Percentiles rank a stretch among this genome's conserved stretches.
These are phyloP conservation scores for Eupithecia tripunctaria DNA, from an alignment of 2,888 invertebrate genomes.

Conservation along the genomic window DNA sequence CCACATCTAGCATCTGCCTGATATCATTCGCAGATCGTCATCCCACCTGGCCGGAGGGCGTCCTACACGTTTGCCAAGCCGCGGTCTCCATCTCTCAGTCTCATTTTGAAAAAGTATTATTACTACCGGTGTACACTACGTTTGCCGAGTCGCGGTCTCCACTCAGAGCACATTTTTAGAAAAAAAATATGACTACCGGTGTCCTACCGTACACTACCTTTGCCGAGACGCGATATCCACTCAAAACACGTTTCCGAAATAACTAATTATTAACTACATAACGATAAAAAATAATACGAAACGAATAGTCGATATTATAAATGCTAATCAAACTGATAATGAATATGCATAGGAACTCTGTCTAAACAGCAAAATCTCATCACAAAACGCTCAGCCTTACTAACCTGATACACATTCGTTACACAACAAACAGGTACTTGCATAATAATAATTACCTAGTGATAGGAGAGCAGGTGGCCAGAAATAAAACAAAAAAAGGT, in stretches of 20 bases:
- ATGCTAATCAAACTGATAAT: background rate
- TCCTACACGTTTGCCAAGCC: background rate
- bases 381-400: background rate
- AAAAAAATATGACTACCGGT: no score
- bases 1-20: no score
- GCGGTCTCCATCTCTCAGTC: background rate
- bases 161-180: no score
- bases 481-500: background rate
- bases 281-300: background rate
- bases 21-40: no score
- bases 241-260: background rate
- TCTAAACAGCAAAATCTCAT: background rate
- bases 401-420: constrained; percentile 11
- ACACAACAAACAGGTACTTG: background rate
- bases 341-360: background rate
- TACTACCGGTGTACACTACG: no score
- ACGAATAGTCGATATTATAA: background rate
- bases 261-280: background rate
- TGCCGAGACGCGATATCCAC: background rate
- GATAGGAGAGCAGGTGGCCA: constrained; percentile 9
- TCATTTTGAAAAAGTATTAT: no score
- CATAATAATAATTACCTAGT: background rate
- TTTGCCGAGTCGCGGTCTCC: no score
- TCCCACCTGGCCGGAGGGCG: no score
- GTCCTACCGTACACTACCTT: no score